Percentiles rank a stretch among this genome's conserved stretches.
Evolutionary conservation across 2,888 invertebrate genomes (phyloP).

Genomic region (Eurytoma californica): DNA sequence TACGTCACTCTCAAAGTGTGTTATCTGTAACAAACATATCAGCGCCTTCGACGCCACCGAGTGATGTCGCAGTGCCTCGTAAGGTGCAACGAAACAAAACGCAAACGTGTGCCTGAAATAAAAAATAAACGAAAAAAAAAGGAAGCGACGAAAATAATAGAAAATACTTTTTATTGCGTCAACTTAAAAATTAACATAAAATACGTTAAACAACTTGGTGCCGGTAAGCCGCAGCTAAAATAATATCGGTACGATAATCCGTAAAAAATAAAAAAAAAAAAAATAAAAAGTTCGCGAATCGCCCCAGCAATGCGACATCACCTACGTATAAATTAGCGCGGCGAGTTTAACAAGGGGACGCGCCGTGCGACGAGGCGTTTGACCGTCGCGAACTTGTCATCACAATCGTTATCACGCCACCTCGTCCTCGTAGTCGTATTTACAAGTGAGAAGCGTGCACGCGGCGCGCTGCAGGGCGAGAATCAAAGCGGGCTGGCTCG

Average conservation of each 20-base stretch:
- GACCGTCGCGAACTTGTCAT: slow-evolving; percentile 44
- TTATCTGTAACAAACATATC: slow-evolving; percentile 1
- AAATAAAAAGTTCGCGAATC: not conserved
- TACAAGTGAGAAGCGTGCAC: slow-evolving; percentile 47
- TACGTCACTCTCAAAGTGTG: not conserved
- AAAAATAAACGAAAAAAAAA: slow-evolving; percentile 10
- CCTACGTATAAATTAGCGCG: not conserved
- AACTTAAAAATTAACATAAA: slow-evolving; percentile 39
- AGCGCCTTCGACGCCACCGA: slow-evolving; percentile 5
- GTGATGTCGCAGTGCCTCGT: slow-evolving; percentile 40
- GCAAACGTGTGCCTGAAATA: not conserved
- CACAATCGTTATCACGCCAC: slow-evolving; percentile 26
- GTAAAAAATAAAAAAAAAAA: not conserved
- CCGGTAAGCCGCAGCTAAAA: not conserved
- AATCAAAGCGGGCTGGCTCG: slow-evolving; percentile 40
- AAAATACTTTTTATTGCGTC: slow-evolving; percentile 50
- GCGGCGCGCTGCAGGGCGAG: slow-evolving; percentile 12
- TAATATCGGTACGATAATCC: slow-evolving; percentile 16
- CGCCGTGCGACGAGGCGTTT: not conserved
- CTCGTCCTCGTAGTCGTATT: slow-evolving; percentile 26
- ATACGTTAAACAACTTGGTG: slow-evolving; percentile 18
- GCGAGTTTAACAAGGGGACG: not conserved
- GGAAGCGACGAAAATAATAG: slow-evolving; percentile 37
- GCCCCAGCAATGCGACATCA: slow-evolving; percentile 50
- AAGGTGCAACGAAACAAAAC: not conserved